Base-by-base conservation (phyloP, 2,888 invertebrate species). In the Exephanes ischioxanthus region DNA sequence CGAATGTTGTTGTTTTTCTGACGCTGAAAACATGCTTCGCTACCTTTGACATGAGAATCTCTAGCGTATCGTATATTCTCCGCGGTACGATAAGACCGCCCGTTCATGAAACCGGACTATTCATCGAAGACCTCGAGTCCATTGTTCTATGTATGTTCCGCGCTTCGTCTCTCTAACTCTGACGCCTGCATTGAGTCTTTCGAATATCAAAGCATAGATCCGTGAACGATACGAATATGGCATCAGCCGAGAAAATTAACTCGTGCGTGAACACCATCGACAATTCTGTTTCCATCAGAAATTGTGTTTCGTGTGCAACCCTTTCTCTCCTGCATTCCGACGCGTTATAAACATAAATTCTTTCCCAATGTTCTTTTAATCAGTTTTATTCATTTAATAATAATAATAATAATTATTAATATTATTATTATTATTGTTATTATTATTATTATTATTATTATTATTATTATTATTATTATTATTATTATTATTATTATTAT, bases 71-170 rank as follows among this genome's bases (percentile, higher is more conserved):
- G 41, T 53, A 53, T 51, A 63, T 72, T 37, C 6, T 37, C 41
- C 5, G 26, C 30, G 16, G 53, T 3, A 51, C 75, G 63, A 79
- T 70, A 75, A 79, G 67, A 48, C 19, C 45, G 61, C 41, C 58
- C 53, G 63, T 71, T 33, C 30, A 11, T 61, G 30, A n/a, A 19
- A 51, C 51, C 16, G 19, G 55, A 58, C 71, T 58, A 75, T 79
- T 75, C 45, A 80, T 76, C 33, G 63, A 83, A 41, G 45, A 22
- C 41, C 19, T 16, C 58, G 70, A 55, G 37, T 55, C 75, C 73
- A 76, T 58, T 79, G 77, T 51, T 72, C 67, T 48, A 76, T 67
- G 63, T n/a, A 66, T 33, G 53, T 67, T 66, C 70, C 45, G 33
- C 22, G 37, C 51, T 67, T 66, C 55, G n/a, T 80, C 37, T 53